These are phyloP conservation scores for Solen grandis DNA, from an alignment of 1,140 invertebrate species.

Conservation along the genomic window DNA sequence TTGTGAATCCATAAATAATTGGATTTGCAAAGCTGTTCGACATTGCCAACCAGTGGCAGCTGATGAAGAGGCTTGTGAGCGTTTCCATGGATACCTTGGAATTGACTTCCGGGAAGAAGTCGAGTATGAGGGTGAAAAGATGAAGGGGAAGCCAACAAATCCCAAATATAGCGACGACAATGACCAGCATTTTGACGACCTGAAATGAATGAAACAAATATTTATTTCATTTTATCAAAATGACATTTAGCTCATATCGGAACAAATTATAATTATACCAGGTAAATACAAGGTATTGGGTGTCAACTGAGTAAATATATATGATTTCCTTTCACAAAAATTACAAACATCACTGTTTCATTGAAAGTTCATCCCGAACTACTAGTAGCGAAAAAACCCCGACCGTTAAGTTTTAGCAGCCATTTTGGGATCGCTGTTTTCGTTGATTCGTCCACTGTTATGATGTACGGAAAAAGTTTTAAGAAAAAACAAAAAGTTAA, in stretches of 20 bases:
- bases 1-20: slow-evolving; percentile 93
- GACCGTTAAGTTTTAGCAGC: too few species aligned
- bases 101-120: slow-evolving; percentile 61
- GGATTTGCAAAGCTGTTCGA: slow-evolving; percentile 93
- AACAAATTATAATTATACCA: too few species aligned
- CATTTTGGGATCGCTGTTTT: too few species aligned
- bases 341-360: too few species aligned
- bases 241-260: background rate
- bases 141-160: slow-evolving; percentile 94
- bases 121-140: slow-evolving; percentile 80
- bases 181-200: slow-evolving; percentile 96
- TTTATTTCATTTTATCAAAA: background rate
- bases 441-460: too few species aligned
- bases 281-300: background rate
- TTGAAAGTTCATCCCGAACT: too few species aligned
- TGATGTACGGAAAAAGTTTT: too few species aligned
- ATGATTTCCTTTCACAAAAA: too few species aligned
- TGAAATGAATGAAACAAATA: slow-evolving; percentile 79
- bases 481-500: too few species aligned
- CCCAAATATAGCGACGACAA: slow-evolving; percentile 91
- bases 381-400: too few species aligned
- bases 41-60: slow-evolving; percentile 83
- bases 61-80: slow-evolving; percentile 68
- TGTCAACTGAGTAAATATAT: background rate
- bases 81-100: slow-evolving; percentile 40